phyloP scores from a whole-genome alignment of 2,888 invertebrate species.

The Hyppa rectilinea region DNA sequence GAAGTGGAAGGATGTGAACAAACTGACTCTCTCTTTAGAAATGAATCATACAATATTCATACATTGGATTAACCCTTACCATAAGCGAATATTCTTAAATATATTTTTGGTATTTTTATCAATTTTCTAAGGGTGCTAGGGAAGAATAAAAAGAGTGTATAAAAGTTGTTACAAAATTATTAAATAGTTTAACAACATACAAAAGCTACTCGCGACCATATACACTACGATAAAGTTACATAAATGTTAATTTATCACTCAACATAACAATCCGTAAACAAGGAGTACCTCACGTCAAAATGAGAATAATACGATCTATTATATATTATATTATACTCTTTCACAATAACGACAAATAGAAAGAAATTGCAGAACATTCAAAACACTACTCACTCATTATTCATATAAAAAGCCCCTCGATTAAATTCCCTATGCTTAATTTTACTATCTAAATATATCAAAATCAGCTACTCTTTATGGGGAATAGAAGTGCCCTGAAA shows the following conservation, averaged over 20 bases:
- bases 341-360: slow-evolving; percentile 73
- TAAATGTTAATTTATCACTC: slow-evolving; percentile 85
- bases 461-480: slow-evolving; percentile 72
- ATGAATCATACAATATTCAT: slow-evolving; percentile 41
- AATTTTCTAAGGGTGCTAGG: slow-evolving; percentile 87
- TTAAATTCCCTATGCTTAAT: slow-evolving; percentile 67
- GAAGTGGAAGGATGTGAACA: slow-evolving; percentile 46
- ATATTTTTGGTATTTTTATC: slow-evolving; percentile 64
- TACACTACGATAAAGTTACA: slow-evolving; percentile 83
- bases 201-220: slow-evolving; percentile 88
- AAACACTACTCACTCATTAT: slow-evolving; percentile 68
- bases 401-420: slow-evolving; percentile 72
- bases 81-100: slow-evolving; percentile 63
- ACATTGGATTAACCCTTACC: slow-evolving; percentile 52
- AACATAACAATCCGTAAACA: slow-evolving; percentile 82
- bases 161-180: slow-evolving; percentile 90
- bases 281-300: slow-evolving; percentile 80
- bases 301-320: slow-evolving; percentile 72
- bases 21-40: slow-evolving; percentile 33
- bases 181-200: slow-evolving; percentile 90
- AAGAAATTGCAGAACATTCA: slow-evolving; percentile 71
- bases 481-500: slow-evolving; percentile 71
- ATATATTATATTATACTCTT: slow-evolving; percentile 60
- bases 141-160: slow-evolving; percentile 90
- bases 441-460: slow-evolving; percentile 67